Conservation (phyloP, 2,797 vertebrate species). For the Artibeus jamaicensis region DNA sequence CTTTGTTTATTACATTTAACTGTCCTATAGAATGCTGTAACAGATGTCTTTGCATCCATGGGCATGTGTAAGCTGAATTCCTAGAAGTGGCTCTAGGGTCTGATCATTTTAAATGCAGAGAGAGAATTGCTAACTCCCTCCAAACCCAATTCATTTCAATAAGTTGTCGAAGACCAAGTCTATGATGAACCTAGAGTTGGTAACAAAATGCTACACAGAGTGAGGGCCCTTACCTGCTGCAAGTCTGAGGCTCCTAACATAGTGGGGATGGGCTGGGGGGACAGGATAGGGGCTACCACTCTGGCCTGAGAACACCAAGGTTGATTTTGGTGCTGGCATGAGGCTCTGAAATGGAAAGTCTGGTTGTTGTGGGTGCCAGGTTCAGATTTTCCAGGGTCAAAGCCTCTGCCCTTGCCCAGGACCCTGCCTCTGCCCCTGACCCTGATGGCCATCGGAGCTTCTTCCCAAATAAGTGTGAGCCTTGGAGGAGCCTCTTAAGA, state of each 20-base stretch:
- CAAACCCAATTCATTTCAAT: not conserved
- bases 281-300: not conserved
- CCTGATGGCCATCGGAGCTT: not conserved
- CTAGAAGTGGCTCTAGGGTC: not conserved
- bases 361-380: not conserved
- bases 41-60: fast-evolving
- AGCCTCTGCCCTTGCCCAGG: not conserved
- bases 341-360: not conserved
- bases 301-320: not conserved
- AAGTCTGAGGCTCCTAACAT: not conserved
- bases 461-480: not conserved
- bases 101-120: not conserved
- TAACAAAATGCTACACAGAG: fast-evolving
- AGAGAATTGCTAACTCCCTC: not conserved
- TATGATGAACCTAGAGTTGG: not conserved
- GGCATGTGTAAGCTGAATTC: fast-evolving
- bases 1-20: not conserved
- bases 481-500: not conserved
- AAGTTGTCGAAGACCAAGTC: not conserved
- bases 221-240: not conserved
- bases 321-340: not conserved
- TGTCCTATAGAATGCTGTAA: not conserved
- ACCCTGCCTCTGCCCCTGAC: not conserved
- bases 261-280: fast-evolving
- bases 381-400: not conserved